Evolutionary conservation across 2,888 invertebrate species (phyloP), one percentile per base, ranked within the genome.

Genomic region (Fragum sueziense): DNA sequence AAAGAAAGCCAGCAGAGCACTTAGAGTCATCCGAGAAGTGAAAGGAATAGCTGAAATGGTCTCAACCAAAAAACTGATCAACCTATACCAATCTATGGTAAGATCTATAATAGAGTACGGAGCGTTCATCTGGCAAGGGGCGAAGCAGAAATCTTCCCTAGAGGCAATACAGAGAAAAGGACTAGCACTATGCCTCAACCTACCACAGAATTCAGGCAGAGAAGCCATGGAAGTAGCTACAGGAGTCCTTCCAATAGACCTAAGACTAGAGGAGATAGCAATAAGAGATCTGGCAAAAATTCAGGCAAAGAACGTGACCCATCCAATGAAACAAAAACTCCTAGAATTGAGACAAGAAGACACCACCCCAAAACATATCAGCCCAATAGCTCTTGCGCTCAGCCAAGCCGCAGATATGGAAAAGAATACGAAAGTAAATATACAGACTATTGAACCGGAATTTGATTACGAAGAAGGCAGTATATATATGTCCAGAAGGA

Each of bases 201-300:
- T 69, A 7, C 69, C 69, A 29, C 31, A 22, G n/a, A 52, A 41
- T 7, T 51, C 69, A 52, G 52, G 51, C 51, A 73, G 65, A 27
- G 74, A 74, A 37, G 67, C 74, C 4, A 47, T 68, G 37, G 74
- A 74, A 68, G 68, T 74, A 34, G 57, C 67, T 20, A 25, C 67
- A 20, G 67, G 52, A 31, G 34, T 67, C 25, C 6, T 67, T n/a
- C 74, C 74, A 57, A 20, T 68, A 20, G 68, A 74, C 29, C 57
- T 74, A 25, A 65, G n/a, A 34, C 33, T 54, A 37, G 57, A 61
- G 22, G 33, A 73, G 51, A 73, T 65, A n/a, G 65, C 73, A 33
- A 37, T 74, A 20, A n/a, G 47, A 47, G 68, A 74, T 29, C 54
- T 68, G 25, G 47, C 69, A 33, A 73, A 65, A 22, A 65, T 59